Conservation (phyloP, 1,140 invertebrate genomes). For the Diuraphis noxia region DNA sequence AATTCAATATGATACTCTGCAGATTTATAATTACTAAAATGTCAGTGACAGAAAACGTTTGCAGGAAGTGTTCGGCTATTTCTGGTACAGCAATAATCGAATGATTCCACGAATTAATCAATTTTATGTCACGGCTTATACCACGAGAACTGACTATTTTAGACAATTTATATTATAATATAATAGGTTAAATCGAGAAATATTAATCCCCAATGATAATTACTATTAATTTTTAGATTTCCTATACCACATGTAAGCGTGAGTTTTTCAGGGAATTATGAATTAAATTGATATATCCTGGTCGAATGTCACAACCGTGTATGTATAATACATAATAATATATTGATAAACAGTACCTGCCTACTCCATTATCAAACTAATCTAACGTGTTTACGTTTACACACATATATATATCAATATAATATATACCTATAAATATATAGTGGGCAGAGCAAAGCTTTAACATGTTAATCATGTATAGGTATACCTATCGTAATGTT, state of each 20-base stretch:
- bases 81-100: neutral
- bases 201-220: neutral
- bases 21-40: neutral
- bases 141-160: neutral
- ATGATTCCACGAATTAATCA: neutral
- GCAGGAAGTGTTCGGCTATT: neutral
- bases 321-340: too few relatives aligned
- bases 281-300: neutral
- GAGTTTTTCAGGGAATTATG: neutral
- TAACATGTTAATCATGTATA: neutral
- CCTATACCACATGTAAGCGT: neutral
- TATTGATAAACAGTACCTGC: neutral
- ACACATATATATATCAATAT: too few relatives aligned
- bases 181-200: neutral
- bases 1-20: neutral
- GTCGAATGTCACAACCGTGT: neutral
- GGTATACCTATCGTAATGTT: neutral
- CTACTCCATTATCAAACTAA: neutral
- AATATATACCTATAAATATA: neutral
- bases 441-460: neutral
- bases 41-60: neutral
- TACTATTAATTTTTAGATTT: neutral
- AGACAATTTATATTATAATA: too few relatives aligned
- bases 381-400: neutral
- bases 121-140: neutral